Evolutionary conservation across 2,888 invertebrate genomes (phyloP).

Genomic region (Epiblema foenella): DNA sequence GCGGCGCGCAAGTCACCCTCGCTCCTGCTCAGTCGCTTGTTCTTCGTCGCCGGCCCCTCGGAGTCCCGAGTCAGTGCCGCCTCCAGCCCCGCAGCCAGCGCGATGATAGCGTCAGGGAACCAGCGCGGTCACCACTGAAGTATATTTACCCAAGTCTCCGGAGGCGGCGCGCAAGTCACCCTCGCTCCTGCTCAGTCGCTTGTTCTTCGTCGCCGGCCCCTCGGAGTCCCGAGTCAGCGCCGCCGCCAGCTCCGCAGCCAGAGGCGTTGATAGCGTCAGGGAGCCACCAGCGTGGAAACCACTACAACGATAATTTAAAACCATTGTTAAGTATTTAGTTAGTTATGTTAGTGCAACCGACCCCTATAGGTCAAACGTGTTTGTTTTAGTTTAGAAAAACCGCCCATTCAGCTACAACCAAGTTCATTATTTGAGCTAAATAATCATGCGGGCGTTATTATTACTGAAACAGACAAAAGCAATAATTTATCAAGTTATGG

Average conservation of each 20-base stretch:
- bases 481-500: neutral
- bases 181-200: conserved; percentile 70
- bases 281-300: conserved; percentile 61
- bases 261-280: conserved; percentile 61
- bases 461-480: neutral
- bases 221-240: conserved; percentile 56
- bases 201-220: conserved; percentile 31
- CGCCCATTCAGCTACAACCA: neutral
- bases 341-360: too few relatives aligned
- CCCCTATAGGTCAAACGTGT: neutral
- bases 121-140: conserved; percentile 1
- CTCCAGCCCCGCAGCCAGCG: conserved; percentile 60
- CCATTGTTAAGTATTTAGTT: neutral
- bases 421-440: neutral
- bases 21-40: conserved; percentile 65
- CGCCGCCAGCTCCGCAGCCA: conserved; percentile 58
- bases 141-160: conserved; percentile 52
- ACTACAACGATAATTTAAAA: conserved; percentile 52
- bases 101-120: conserved; percentile 62
- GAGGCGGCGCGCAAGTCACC: conserved; percentile 63
- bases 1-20: conserved; percentile 67
- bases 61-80: conserved; percentile 56
- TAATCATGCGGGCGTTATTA: neutral
- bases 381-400: neutral
- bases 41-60: conserved; percentile 21